A percentile compares a stretch with the other conserved stretches of the same genome.
Conservation (phyloP, 2,888 invertebrate genomes). For the Oligia fasciuncula region DNA sequence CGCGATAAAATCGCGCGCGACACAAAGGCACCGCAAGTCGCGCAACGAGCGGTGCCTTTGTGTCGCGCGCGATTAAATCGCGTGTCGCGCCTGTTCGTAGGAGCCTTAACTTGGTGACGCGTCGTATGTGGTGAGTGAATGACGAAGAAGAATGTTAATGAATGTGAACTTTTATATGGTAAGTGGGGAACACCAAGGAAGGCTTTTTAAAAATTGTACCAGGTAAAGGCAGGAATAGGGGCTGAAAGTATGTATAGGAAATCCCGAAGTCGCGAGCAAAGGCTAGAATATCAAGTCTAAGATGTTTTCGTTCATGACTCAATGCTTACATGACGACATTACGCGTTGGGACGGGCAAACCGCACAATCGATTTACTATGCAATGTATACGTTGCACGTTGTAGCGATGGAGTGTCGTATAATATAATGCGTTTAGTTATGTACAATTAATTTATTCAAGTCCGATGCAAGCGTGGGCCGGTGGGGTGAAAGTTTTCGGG, state of each 20-base stretch:
- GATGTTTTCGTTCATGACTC: slow-evolving; percentile 33
- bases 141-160: background rate
- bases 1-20: no score
- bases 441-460: slow-evolving; percentile 42
- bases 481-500: background rate
- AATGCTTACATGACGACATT: slow-evolving; percentile 40
- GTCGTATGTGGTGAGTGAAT: background rate
- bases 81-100: no score
- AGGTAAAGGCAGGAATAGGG: background rate
- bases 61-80: no score
- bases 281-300: background rate
- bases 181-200: background rate
- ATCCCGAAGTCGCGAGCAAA: background rate
- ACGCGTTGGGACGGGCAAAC: slow-evolving; percentile 29
- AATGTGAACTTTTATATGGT: background rate
- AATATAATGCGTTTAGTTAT: slow-evolving; percentile 24
- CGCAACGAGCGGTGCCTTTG: no score
- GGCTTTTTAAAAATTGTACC: background rate
- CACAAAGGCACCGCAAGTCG: no score
- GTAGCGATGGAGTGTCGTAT: slow-evolving; percentile 4
- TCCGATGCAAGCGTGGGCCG: background rate
- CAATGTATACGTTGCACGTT: slow-evolving; percentile 22
- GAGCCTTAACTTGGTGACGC: background rate
- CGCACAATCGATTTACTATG: slow-evolving; percentile 38
- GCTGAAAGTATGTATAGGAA: background rate